Conservation (phyloP, 2,113 vertebrate species). For the Percina caprodes region DNA sequence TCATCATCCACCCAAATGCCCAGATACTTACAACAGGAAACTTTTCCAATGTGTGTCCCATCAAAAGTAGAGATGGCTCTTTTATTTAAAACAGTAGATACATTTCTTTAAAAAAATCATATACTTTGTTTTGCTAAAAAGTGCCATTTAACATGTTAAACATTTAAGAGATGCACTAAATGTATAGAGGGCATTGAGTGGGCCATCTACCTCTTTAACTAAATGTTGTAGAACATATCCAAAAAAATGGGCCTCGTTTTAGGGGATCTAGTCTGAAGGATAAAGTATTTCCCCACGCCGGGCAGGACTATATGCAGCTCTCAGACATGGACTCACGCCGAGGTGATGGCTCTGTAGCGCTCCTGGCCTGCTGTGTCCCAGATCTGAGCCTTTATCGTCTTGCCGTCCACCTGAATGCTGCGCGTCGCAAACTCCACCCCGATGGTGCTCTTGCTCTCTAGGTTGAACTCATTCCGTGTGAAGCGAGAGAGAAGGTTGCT, state of each 20-base stretch:
- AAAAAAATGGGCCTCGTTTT: background rate
- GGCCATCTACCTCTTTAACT: background rate
- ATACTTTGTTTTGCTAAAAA: no score
- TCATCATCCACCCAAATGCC: no score
- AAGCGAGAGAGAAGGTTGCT: conserved; percentile 90
- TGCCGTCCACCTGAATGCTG: conserved; percentile 98
- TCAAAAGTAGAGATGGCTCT: no score
- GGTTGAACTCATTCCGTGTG: conserved; percentile 97
- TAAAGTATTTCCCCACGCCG: background rate
- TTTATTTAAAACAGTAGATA: no score
- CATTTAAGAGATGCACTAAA: conserved; percentile 1
- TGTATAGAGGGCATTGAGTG: background rate
- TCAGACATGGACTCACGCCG: conserved; percentile 88
- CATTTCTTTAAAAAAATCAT: no score
- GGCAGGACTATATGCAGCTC: conserved; percentile 9
- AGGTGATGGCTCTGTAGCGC: conserved; percentile 97
- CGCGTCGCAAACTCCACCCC: conserved; percentile 98
- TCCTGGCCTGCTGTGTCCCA: conserved; percentile 99
- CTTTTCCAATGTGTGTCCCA: no score
- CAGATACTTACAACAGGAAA: no score
- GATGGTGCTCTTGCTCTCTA: conserved; percentile 98
- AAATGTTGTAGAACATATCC: background rate
- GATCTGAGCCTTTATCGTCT: conserved; percentile 99
- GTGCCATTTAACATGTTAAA: background rate
- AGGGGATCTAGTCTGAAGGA: background rate